A percentile compares a stretch with the other conserved stretches of the same genome.
phyloP scores from a whole-genome alignment of 2,888 invertebrate genomes.

The Eugnorisma glareosa region DNA sequence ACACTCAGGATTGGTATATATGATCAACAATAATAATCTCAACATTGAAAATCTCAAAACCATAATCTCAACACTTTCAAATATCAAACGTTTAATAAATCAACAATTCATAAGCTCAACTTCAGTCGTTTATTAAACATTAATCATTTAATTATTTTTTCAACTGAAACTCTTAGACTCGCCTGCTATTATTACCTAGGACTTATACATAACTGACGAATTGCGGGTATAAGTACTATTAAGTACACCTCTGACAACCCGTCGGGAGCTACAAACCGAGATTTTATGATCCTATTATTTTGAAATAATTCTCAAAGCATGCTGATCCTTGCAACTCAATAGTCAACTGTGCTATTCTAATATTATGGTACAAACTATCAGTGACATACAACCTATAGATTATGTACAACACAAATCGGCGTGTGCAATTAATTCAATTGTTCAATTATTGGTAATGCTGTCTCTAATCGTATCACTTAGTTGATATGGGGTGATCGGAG shows the following conservation, averaged over 20 bases:
- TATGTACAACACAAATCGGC: slow-evolving; percentile 26
- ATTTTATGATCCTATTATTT: too few species aligned
- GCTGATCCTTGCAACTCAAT: background rate
- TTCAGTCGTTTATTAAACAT: too few species aligned
- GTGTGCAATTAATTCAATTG: slow-evolving; percentile 29
- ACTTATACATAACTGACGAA: background rate
- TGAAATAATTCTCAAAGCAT: background rate
- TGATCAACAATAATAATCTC: too few species aligned
- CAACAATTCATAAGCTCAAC: too few species aligned
- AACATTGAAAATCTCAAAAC: too few species aligned
- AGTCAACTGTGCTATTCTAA: background rate
- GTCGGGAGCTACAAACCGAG: background rate
- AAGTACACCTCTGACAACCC: background rate
- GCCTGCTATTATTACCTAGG: background rate
- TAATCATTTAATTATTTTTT: too few species aligned
- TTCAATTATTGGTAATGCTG: slow-evolving; percentile 22
- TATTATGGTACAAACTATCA: background rate
- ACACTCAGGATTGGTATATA: too few species aligned
- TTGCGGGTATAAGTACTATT: background rate
- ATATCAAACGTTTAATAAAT: too few species aligned
- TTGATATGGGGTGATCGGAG: background rate
- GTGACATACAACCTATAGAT: slow-evolving; percentile 10
- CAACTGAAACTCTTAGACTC: too few species aligned
- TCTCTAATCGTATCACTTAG: slow-evolving; percentile 21
- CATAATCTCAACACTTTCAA: too few species aligned